These are phyloP conservation scores for Eulemur albifrons DNA, from an alignment of 2,797 vertebrate genomes.

Conservation along the genomic window DNA sequence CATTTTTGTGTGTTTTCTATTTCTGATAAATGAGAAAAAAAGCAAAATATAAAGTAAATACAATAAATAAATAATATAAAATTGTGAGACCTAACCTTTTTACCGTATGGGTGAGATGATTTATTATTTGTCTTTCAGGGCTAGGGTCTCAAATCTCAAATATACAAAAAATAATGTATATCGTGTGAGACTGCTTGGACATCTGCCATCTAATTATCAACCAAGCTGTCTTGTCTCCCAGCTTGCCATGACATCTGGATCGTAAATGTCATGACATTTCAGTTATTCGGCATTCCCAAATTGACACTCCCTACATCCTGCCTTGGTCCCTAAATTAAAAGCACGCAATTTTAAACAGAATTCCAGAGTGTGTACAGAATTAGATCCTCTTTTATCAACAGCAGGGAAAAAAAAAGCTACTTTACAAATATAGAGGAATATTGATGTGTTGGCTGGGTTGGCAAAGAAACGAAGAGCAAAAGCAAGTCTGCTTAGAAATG, in stretches of 20 bases:
- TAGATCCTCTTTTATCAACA: neutral
- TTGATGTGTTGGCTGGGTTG: neutral
- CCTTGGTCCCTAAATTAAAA: slow-evolving; percentile 17
- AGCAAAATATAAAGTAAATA: neutral
- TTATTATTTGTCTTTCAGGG: slow-evolving; percentile 28
- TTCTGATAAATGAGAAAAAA: neutral
- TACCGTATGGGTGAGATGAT: neutral
- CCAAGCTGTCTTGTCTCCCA: slow-evolving; percentile 55
- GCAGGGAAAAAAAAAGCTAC: neutral
- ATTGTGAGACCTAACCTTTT: neutral
- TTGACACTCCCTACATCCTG: slow-evolving; percentile 32
- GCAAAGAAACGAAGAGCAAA: neutral
- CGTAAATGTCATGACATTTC: slow-evolving; percentile 70
- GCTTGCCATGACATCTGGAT: slow-evolving; percentile 60
- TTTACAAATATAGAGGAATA: neutral
- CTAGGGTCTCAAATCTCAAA: neutral
- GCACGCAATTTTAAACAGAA: neutral
- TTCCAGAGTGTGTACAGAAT: neutral
- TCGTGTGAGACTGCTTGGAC: slow-evolving; percentile 42
- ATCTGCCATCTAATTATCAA: slow-evolving; percentile 60
- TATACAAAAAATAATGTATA: slow-evolving; percentile 17
- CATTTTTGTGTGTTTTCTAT: neutral
- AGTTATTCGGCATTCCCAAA: neutral
- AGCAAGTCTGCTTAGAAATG: neutral
- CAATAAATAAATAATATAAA: neutral